Evolutionary conservation across 1,140 invertebrate genomes (phyloP).

Genomic region (Ptiloglossa arizonensis): DNA sequence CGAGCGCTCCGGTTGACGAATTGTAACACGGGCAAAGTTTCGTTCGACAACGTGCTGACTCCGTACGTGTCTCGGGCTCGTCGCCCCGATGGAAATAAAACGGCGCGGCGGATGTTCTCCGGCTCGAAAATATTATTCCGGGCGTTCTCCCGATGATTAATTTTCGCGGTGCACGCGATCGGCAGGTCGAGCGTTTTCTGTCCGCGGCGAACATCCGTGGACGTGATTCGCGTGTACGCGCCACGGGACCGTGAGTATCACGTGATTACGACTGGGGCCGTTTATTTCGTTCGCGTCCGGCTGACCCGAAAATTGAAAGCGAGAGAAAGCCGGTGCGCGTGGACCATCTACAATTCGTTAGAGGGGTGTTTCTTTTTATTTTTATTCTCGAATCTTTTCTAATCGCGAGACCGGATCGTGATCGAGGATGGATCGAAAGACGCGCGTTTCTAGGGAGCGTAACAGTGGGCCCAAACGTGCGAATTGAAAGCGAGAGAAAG

Average conservation of each 20-base stretch:
- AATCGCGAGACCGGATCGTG: too few relatives aligned
- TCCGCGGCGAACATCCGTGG: constrained; percentile 13
- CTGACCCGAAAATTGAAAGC: constrained; percentile 37
- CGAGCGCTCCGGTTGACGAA: neutral
- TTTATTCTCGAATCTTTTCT: neutral
- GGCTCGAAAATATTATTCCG: constrained; percentile 43
- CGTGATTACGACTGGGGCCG: constrained; percentile 25
- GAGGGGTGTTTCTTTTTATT: neutral
- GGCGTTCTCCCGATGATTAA: constrained; percentile 31
- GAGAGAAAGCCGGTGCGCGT: constrained; percentile 12
- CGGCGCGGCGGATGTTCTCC: constrained; percentile 20
- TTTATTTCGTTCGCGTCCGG: constrained; percentile 10
- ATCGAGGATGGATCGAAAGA: too few relatives aligned
- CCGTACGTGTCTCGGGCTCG: constrained; percentile 7
- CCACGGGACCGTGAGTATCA: constrained; percentile 25
- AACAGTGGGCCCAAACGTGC: too few relatives aligned
- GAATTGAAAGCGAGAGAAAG: too few relatives aligned
- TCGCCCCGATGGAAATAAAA: constrained; percentile 19
- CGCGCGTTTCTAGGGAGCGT: too few relatives aligned
- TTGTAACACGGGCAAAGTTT: neutral
- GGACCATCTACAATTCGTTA: neutral
- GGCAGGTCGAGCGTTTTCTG: constrained; percentile 21
- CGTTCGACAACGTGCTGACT: constrained; percentile 21
- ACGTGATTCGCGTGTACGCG: constrained; percentile 32
- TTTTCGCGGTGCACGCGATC: constrained; percentile 38